Evolutionary conservation across 2,113 vertebrate genomes (phyloP).

Genomic region (Cyanoliseus patagonus): DNA sequence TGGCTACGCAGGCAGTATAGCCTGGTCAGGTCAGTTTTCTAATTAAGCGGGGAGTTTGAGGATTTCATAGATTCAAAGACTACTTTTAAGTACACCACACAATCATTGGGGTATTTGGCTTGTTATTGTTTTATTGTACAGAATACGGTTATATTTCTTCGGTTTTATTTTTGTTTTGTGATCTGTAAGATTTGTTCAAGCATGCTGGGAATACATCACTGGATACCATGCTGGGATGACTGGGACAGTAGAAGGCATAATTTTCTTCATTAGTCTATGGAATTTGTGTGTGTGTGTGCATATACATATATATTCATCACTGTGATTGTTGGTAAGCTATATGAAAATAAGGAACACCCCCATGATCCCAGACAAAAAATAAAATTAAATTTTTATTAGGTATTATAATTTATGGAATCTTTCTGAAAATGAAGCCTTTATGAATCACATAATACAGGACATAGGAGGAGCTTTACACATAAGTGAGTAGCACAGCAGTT

Average conservation of each 20-base stretch:
- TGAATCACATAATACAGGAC: not conserved
- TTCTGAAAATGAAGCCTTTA: not conserved
- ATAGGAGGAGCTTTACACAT: fast-evolving
- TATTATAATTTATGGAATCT: not conserved
- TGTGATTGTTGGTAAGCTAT: not conserved
- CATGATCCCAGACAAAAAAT: not conserved
- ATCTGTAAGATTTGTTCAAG: not conserved
- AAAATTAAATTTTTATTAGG: not conserved
- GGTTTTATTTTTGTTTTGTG: not conserved
- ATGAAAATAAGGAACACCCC: not conserved
- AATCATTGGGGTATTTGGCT: not conserved
- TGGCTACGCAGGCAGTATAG: not conserved
- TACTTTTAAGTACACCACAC: not conserved
- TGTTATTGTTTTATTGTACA: not conserved
- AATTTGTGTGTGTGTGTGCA: not conserved
- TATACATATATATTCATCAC: not conserved
- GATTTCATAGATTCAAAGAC: not conserved
- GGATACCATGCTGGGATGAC: not conserved
- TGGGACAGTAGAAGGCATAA: fast-evolving
- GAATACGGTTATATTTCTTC: not conserved
- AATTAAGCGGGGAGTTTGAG: constrained; percentile 23
- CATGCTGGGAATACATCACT: not conserved
- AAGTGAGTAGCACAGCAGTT: fast-evolving
- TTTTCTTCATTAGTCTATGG: not conserved
- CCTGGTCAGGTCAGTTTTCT: not conserved